Evolutionary conservation across 2,113 vertebrate genomes (phyloP).

Genomic region (Tychaedon coryphoeus): DNA sequence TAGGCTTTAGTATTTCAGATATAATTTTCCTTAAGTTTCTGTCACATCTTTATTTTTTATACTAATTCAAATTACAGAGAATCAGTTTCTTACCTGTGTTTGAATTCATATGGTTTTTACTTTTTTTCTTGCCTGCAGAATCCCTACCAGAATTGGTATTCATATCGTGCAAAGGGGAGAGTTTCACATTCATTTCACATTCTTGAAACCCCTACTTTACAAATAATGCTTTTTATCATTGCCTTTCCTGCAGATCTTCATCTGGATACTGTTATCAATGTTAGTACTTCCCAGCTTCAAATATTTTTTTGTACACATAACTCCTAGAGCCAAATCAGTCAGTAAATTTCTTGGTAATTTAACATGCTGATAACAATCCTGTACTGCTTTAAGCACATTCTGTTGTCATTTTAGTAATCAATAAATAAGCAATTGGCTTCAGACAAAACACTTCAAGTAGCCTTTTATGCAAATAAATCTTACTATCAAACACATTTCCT

Average conservation of each 20-base stretch:
- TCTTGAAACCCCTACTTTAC: neutral
- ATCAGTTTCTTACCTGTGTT: neutral
- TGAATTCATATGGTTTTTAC: neutral
- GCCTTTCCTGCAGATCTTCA: neutral
- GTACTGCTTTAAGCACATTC: neutral
- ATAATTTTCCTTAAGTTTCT: neutral
- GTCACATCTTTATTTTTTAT: neutral
- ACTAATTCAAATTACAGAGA: neutral
- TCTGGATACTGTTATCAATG: neutral
- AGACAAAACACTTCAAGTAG: neutral
- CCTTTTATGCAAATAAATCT: neutral
- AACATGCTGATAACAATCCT: neutral
- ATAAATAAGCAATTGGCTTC: neutral
- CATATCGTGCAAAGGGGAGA: neutral
- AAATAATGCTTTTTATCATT: neutral
- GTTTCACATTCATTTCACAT: neutral
- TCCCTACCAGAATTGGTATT: neutral
- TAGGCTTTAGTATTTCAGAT: neutral
- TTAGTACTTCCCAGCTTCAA: neutral
- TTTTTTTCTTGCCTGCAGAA: neutral
- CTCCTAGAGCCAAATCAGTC: neutral
- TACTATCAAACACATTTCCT: neutral
- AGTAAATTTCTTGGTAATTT: neutral
- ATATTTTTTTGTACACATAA: neutral
- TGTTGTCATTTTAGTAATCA: neutral